Evolutionary conservation across 64 coral and sea anemone species (phyloP).

Genomic region (Montipora cactus): DNA sequence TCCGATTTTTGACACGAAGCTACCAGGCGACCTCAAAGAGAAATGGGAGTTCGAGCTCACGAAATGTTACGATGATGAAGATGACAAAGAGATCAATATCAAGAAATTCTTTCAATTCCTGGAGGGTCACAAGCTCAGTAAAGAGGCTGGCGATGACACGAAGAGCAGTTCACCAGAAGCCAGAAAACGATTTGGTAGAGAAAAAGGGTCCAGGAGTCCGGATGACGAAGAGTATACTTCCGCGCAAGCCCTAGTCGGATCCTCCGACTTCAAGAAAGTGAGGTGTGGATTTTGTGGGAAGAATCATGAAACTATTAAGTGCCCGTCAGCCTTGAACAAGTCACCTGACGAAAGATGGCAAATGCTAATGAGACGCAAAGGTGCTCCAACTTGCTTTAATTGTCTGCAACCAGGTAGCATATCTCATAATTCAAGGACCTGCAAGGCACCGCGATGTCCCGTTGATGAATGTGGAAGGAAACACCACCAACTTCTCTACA

Average conservation of each 20-base stretch:
- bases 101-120: not conserved
- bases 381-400: not conserved
- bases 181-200: no score
- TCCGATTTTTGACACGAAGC: conserved; percentile 30
- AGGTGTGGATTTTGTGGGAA: no score
- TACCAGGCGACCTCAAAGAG: conserved; percentile 20
- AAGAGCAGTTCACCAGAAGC: no score
- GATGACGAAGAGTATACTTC: no score
- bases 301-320: not conserved
- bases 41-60: conserved; percentile 56
- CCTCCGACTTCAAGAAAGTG: no score
- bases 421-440: not conserved
- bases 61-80: not conserved
- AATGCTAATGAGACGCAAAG: not conserved
- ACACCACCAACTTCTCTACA: not conserved
- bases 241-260: no score
- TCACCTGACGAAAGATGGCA: not conserved
- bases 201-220: no score
- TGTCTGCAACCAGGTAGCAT: not conserved
- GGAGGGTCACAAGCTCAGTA: not conserved
- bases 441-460: not conserved
- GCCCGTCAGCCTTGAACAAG: not conserved
- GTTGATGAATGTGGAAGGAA: not conserved
- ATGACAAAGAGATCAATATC: conserved; percentile 26
- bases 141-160: no score